phyloP scores from a whole-genome alignment of 2,113 vertebrate species.

The Ictalurus punctatus region DNA sequence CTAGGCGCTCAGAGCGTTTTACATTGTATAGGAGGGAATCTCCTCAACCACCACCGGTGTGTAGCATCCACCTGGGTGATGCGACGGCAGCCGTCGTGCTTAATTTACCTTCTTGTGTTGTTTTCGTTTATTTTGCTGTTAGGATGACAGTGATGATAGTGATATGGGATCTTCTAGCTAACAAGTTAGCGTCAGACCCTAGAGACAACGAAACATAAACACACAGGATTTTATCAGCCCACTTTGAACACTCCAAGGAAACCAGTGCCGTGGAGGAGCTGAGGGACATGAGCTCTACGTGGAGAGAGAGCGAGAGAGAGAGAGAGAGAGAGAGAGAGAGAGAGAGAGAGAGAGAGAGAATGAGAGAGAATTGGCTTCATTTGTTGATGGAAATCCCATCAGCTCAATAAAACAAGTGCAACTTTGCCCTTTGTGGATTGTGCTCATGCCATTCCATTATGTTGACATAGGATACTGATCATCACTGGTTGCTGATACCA shows the following conservation, averaged over 20 bases:
- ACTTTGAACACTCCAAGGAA: constrained; percentile 15
- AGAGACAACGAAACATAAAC: constrained; percentile 1
- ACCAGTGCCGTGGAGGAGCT: background rate
- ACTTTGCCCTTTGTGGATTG: constrained; percentile 13
- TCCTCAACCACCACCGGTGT: too few species aligned
- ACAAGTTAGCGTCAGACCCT: background rate
- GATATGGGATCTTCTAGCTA: background rate
- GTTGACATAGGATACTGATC: constrained; percentile 18
- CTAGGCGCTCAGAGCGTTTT: too few species aligned
- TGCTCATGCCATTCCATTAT: constrained; percentile 3
- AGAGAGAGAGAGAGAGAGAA: background rate
- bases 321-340: background rate
- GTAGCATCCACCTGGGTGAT: too few species aligned
- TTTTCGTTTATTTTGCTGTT: background rate
- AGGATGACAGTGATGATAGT: background rate
- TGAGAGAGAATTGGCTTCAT: background rate
- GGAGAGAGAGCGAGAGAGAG: background rate
- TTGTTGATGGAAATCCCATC: background rate
- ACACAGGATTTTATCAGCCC: background rate
- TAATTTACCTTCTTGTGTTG: background rate
- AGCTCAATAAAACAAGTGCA: background rate
- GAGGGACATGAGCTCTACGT: constrained; percentile 17
- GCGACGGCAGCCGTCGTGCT: too few species aligned
- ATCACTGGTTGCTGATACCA: background rate
- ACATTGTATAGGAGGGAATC: too few species aligned